Evolutionary conservation across 2,113 vertebrate species (phyloP), one percentile per base, ranked within the genome.

Genomic region (Periophthalmus modestus): DNA sequence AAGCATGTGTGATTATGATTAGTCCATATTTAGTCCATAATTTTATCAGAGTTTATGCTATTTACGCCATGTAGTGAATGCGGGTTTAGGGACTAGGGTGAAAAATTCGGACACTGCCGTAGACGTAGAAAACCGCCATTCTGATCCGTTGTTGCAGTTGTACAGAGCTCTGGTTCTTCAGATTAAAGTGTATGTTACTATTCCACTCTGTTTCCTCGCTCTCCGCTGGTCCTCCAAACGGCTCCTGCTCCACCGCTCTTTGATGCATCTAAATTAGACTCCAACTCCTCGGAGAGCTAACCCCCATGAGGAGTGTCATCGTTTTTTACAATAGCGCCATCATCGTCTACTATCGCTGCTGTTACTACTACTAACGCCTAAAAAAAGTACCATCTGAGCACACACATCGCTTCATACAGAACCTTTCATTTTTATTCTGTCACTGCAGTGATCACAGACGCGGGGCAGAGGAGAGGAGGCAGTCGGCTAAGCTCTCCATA

Each of bases 401-500:
- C 19, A n/a, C 19, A 55, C 57, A 59, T 21, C 21, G 9, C n/a
- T 13, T 21, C 18, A 7, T 66, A 24, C 62, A 54, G 16, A 61
- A 63, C 12, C 59, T 62, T 47, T 77, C 7, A 5, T n/a, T 67
- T 73, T 43, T 73, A 23, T 70, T 63, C 54, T 46, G 48, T 19
- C 59, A 58, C 52, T 74, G 62, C 33, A 68, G 39, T 59, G 23
- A 63, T 83, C 78, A 46, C 43, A 33, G 46, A 65, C 75, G 72
- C 61, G 33, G 24, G 5, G n/a, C 6, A 4, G 71, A 19, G 58
- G 63, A 71, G 50, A 83, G 24, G 62, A 61, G 52, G 21, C 39
- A 62, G 57, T 66, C 52, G 52, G 57, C 39, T 66, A 63, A 74
- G 72, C 62, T 68, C 71, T 75, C 7, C 50, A 50, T 72, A 59